phyloP scores from a whole-genome alignment of 2,888 invertebrate genomes.

The Parapristionchus giblindavisi region DNA sequence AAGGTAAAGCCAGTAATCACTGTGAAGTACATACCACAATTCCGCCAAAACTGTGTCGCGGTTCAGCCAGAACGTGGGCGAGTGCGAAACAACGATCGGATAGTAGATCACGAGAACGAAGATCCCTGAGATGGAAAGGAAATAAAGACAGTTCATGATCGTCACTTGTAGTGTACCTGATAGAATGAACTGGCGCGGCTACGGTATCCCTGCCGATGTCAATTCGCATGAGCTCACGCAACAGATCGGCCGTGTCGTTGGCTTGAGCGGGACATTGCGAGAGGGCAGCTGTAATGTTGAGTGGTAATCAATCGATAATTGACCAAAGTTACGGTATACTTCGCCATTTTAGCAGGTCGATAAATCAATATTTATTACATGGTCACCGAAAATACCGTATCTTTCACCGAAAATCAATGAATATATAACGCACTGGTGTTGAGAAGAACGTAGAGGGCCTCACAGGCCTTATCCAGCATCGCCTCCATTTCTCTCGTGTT shows the following conservation, averaged over 20 bases:
- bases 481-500: conserved; percentile 10
- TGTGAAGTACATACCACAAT: neutral
- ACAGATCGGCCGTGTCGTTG: conserved; percentile 5
- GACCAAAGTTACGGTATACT: no score
- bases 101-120: neutral
- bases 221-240: conserved; percentile 10
- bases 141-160: neutral
- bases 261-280: conserved; percentile 3
- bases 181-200: neutral
- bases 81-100: conserved; percentile 13
- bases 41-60: conserved; percentile 5
- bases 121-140: neutral
- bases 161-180: neutral
- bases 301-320: neutral
- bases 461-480: conserved; percentile 20
- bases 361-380: no score
- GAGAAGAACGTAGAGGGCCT: neutral
- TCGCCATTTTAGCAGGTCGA: no score
- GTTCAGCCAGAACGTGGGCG: conserved; percentile 12
- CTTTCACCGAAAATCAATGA: no score
- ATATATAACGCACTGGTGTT: conserved; percentile 11
- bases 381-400: no score
- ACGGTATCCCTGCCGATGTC: conserved; percentile 3
- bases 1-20: no score
- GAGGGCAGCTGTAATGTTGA: neutral